phyloP scores from a whole-genome alignment of 2,888 invertebrate genomes.

The Frankliniella fusca region DNA sequence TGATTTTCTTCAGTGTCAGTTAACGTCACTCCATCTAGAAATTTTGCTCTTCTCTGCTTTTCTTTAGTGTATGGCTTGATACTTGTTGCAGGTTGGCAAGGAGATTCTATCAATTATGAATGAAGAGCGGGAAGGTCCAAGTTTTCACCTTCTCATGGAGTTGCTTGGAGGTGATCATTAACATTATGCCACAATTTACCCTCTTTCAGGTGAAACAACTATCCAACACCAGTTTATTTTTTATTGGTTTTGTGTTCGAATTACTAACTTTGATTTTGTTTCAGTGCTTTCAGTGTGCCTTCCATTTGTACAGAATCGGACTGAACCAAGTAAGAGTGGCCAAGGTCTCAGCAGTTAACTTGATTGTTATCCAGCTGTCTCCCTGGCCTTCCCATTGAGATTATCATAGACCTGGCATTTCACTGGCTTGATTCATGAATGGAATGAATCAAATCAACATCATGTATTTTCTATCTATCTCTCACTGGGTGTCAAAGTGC shows the following conservation, averaged over 20 bases:
- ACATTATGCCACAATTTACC: neutral
- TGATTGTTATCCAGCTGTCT: neutral
- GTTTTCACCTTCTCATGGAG: conserved; percentile 94
- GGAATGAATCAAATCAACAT: no score
- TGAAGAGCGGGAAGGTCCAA: conserved; percentile 83
- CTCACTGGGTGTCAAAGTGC: conserved; percentile 14
- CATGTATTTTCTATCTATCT: neutral
- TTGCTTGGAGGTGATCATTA: conserved; percentile 87
- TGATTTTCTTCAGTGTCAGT: no score
- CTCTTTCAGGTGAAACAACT: neutral
- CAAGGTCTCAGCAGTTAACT: neutral
- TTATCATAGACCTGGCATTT: neutral
- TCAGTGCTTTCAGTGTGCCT: neutral
- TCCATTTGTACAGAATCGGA: conserved; percentile 14
- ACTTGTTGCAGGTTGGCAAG: conserved; percentile 70
- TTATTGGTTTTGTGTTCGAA: neutral
- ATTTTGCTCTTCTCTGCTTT: no score
- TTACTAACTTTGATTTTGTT: no score
- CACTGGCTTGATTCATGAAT: neutral
- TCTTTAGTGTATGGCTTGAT: no score
- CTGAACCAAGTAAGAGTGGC: neutral
- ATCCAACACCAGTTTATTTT: neutral
- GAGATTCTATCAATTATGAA: conserved; percentile 83
- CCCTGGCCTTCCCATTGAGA: neutral
- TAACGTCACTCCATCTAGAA: no score